Evolutionary conservation across 2,797 vertebrate genomes (phyloP).

Genomic region (Harpagifer antarcticus): DNA sequence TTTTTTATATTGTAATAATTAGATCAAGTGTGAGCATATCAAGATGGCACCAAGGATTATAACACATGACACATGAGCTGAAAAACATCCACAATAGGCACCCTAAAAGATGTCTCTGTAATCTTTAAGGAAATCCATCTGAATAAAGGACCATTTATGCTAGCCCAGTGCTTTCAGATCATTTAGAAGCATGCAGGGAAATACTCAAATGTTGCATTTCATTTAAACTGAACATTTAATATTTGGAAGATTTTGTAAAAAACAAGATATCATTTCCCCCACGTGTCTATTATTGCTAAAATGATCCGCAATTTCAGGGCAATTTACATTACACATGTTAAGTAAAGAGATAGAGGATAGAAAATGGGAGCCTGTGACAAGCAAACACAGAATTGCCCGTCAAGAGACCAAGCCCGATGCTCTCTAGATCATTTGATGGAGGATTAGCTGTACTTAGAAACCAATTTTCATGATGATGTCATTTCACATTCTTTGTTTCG

Average conservation of each 20-base stretch:
- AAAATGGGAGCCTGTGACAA: background rate
- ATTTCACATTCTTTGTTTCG: conserved; percentile 20
- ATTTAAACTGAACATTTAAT: background rate
- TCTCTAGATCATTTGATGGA: conserved; percentile 47
- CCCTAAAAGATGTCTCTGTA: no score
- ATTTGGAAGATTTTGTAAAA: background rate
- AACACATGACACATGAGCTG: no score
- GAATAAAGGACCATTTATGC: no score
- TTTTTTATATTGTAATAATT: no score
- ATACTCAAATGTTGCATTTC: background rate
- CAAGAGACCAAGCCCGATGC: conserved; percentile 15
- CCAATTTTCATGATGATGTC: conserved; percentile 52
- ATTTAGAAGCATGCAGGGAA: conserved; percentile 5
- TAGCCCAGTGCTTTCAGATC: background rate
- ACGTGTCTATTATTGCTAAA: background rate
- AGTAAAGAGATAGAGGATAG: background rate
- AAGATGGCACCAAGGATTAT: no score
- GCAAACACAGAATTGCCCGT: conserved; percentile 6
- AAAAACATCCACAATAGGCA: no score
- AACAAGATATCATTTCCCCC: background rate
- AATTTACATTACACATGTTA: background rate
- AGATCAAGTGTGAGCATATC: no score
- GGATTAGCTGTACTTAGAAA: conserved; percentile 51
- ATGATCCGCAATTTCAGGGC: background rate
- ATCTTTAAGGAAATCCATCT: no score